Base-by-base conservation (phyloP, 2,888 invertebrate genomes). In the Tillus elongatus region DNA sequence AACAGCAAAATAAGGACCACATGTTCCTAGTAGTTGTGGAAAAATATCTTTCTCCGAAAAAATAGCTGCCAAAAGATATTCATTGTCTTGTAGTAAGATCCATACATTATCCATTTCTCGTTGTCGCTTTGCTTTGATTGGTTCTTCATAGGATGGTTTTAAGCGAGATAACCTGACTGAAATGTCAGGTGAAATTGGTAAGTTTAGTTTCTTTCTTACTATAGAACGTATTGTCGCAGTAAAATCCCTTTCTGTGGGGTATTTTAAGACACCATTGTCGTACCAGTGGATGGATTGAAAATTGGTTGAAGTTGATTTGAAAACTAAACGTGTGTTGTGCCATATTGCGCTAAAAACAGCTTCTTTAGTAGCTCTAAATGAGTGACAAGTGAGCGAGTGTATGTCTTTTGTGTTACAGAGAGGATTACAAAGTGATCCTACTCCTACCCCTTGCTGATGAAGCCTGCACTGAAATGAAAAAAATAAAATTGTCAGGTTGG, bases 1-100 rank as follows among this genome's bases (percentile, higher is more conserved):
- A 2, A 77, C 74, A 10, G 75, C 75, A 60, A 77, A 82, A 50
- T 77, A 71, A 2, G 72, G 66, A 0, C 82, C 82, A 58, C 82
- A 82, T 1, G 77, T 74, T 3, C 79, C 80, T 30, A 77, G 61
- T 15, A 80, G 57, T 49, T 73, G 73, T 1, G 82, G 81, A 51
- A 82, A 78, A 33, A 79, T 65, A 43, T 74, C 73, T 47, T 70
- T 66, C 41, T 74, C 72, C 19, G 72, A 69, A 58, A 74, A 76
- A 33, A 78, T 58, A 30, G 70, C 65, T 19, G 75, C 69, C 32
- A 77, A 63, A 2, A 79, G 55, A 59, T 79, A 83, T 57, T 82
- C 82, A 54, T 77, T 74, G 50, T 79, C 77, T 53, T 78, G 75
- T 1, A 78, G 52, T 13, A 82, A 60, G 27, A 70, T 61, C 77